Percentiles rank a stretch among this genome's conserved stretches.
Conservation (phyloP, 1,140 invertebrate genomes). For the Thalassaphorura encarpata region DNA sequence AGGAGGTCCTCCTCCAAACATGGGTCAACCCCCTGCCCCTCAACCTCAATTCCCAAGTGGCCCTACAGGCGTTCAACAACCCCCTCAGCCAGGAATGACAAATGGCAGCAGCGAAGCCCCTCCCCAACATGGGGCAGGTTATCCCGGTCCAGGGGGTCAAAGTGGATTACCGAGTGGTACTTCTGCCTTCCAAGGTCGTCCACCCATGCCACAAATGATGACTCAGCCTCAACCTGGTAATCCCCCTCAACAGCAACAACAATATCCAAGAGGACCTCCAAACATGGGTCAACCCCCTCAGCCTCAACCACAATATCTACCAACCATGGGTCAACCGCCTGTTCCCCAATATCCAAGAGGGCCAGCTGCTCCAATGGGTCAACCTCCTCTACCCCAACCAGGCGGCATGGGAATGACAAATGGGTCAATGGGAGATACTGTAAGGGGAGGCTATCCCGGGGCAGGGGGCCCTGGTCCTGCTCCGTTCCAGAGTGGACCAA, state of each 20-base stretch:
- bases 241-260: not conserved
- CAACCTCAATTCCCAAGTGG: not conserved
- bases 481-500: conserved; percentile 18
- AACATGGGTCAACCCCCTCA: not conserved
- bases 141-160: conserved; percentile 21
- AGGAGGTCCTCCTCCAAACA: too few species aligned
- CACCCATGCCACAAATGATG: not conserved
- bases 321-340: not conserved
- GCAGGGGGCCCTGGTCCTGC: conserved; percentile 22
- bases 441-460: conserved; percentile 30
- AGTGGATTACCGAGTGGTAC: conserved; percentile 5
- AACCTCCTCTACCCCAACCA: conserved; percentile 17
- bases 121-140: conserved; percentile 1
- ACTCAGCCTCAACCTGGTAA: conserved; percentile 31
- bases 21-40: not conserved
- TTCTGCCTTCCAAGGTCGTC: conserved; percentile 18
- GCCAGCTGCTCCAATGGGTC: not conserved
- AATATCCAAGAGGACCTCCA: not conserved
- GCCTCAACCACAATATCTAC: not conserved
- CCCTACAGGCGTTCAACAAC: not conserved
- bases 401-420: conserved; percentile 38
- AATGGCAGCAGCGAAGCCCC: not conserved
- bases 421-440: conserved; percentile 21
- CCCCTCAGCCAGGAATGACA: not conserved
- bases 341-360: not conserved